A percentile compares a stretch with the other conserved stretches of the same genome.
Conservation (phyloP, 1,140 invertebrate species). For the Aphaenogaster rudis region DNA sequence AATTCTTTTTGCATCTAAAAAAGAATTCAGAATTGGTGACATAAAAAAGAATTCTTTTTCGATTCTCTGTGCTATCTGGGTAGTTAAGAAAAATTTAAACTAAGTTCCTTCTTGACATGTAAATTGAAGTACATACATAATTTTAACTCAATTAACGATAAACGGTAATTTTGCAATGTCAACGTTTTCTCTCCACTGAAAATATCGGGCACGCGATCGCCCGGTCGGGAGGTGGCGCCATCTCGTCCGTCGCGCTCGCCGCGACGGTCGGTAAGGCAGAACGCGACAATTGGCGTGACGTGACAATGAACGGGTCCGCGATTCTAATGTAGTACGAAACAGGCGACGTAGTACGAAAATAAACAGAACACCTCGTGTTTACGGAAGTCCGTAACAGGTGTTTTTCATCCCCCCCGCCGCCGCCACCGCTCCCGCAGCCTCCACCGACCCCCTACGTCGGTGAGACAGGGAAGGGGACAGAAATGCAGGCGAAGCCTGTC, state of each 20-base stretch:
- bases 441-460: neutral
- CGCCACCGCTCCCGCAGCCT: neutral
- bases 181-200: neutral
- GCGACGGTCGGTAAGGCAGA: slow-evolving; percentile 60
- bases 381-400: slow-evolving; percentile 81
- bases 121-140: no score
- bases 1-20: no score
- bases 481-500: slow-evolving; percentile 39
- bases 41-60: no score
- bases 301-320: slow-evolving; percentile 66
- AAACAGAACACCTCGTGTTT: slow-evolving; percentile 81
- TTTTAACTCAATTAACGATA: neutral
- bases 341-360: slow-evolving; percentile 76
- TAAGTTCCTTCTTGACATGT: no score
- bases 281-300: slow-evolving; percentile 1
- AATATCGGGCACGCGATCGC: neutral
- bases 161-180: neutral
- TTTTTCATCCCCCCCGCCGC: slow-evolving; percentile 68
- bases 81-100: no score
- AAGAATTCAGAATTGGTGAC: no score
- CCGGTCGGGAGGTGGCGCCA: slow-evolving; percentile 68
- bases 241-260: slow-evolving; percentile 18
- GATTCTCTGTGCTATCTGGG: no score
- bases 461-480: slow-evolving; percentile 5
- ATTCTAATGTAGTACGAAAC: slow-evolving; percentile 75